phyloP scores from a whole-genome alignment of 2,888 invertebrate species.

The Caenorhabditis drosophilae region DNA sequence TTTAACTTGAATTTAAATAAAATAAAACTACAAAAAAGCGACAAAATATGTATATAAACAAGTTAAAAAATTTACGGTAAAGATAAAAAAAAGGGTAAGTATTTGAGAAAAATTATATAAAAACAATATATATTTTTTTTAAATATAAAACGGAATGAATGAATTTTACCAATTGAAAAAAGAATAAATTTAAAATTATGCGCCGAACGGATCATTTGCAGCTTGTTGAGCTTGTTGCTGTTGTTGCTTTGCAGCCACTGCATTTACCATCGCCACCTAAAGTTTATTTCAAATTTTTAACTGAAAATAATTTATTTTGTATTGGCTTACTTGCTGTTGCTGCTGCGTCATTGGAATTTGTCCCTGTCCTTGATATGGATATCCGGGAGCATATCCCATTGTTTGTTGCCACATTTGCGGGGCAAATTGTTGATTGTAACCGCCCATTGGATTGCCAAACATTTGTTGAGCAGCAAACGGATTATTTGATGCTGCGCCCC shows the following conservation, averaged over 20 bases:
- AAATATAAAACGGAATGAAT: neutral
- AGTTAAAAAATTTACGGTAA: neutral
- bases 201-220: slow-evolving; percentile 26
- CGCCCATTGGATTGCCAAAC: slow-evolving; percentile 35
- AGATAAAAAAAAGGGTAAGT: neutral
- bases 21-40: no score
- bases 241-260: slow-evolving; percentile 30
- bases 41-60: slow-evolving; percentile 8
- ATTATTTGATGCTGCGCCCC: slow-evolving; percentile 19
- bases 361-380: slow-evolving; percentile 3
- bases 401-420: slow-evolving; percentile 30
- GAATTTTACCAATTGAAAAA: neutral
- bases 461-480: slow-evolving; percentile 34
- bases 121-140: neutral
- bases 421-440: slow-evolving; percentile 20
- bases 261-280: slow-evolving; percentile 30
- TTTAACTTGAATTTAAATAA: no score
- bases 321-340: slow-evolving; percentile 34
- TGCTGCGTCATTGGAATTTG: slow-evolving; percentile 14
- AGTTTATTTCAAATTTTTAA: no score
- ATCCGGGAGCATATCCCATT: slow-evolving; percentile 29
- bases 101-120: neutral
- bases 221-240: slow-evolving; percentile 29
- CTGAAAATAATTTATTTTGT: no score
- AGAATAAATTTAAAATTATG: slow-evolving; percentile 4